Percentiles rank a stretch among this genome's conserved stretches.
phyloP scores from a whole-genome alignment of 2,113 vertebrate species.

The Takifugu flavidus region DNA sequence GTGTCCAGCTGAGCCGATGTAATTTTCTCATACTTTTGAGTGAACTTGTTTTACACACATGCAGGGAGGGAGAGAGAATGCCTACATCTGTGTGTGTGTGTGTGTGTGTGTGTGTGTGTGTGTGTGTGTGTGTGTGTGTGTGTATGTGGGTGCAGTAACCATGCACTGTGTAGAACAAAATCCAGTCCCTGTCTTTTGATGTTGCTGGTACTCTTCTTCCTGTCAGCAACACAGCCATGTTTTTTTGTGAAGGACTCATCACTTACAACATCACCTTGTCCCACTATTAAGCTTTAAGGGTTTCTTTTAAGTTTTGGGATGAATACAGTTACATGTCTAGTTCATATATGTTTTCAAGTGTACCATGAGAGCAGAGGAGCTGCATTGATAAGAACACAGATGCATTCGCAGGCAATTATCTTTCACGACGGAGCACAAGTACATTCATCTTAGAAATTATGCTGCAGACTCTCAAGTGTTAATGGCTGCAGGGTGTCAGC shows the following conservation, averaged over 20 bases:
- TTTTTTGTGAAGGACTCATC: neutral
- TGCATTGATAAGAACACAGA: no score
- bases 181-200: slow-evolving; percentile 21
- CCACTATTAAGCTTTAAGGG: no score
- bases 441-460: neutral
- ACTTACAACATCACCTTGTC: no score
- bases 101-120: neutral
- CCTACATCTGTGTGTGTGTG: slow-evolving; percentile 5
- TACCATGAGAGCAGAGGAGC: no score
- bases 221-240: neutral
- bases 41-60: slow-evolving; percentile 40
- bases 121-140: neutral
- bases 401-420: no score
- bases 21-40: slow-evolving; percentile 48
- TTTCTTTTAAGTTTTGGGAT: no score
- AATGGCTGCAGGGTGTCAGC: slow-evolving; percentile 15
- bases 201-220: slow-evolving; percentile 27
- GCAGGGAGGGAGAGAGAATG: slow-evolving; percentile 1
- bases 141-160: neutral
- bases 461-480: slow-evolving; percentile 5
- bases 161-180: slow-evolving; percentile 25
- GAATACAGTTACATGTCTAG: no score
- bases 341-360: no score
- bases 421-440: neutral
- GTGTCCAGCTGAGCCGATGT: slow-evolving; percentile 40